Conservation (phyloP, 2,797 vertebrate genomes). For the Phalanger gymnotis region DNA sequence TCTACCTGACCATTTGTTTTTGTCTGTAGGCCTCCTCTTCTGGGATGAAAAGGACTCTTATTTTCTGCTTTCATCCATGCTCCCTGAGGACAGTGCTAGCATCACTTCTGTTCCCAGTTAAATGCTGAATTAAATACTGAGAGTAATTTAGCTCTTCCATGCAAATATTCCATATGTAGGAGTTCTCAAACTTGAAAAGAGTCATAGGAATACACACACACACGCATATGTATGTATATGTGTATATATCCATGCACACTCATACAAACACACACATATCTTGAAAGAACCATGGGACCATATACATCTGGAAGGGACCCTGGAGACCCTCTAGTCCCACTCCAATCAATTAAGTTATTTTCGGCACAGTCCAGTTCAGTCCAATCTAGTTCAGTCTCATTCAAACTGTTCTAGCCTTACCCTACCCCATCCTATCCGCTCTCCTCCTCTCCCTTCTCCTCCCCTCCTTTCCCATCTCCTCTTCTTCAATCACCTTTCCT, state of each 20-base stretch:
- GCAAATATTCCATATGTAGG: neutral
- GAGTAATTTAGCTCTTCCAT: neutral
- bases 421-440: too few species aligned
- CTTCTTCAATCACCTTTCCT: neutral
- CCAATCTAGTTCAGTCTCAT: neutral
- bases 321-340: neutral
- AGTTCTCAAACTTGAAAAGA: neutral
- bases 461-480: neutral
- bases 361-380: neutral
- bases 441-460: neutral
- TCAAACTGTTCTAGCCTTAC: neutral
- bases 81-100: neutral
- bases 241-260: neutral
- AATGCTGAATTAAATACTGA: neutral
- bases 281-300: neutral
- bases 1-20: neutral
- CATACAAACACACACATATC: too few species aligned
- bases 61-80: neutral
- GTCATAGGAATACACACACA: neutral
- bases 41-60: constrained; percentile 3
- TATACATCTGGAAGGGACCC: neutral
- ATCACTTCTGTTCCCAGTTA: neutral
- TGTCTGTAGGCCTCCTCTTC: neutral
- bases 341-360: neutral
- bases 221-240: neutral